Percentiles rank a stretch among this genome's conserved stretches.
Evolutionary conservation across 2,888 invertebrate species (phyloP).

Genomic region (Xylota segnis): DNA sequence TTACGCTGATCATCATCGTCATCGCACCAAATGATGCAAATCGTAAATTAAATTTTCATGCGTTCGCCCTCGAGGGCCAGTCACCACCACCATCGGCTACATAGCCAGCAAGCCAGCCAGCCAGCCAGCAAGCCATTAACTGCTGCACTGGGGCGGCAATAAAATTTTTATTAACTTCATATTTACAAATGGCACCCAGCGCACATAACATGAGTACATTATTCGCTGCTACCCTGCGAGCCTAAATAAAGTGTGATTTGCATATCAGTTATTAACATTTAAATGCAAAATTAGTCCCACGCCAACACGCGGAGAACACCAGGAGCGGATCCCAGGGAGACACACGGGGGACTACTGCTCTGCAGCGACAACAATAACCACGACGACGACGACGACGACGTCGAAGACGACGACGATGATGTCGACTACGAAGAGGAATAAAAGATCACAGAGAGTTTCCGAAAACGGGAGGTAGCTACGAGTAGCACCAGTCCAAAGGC

Average conservation of each 20-base stretch:
- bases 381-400: slow-evolving; percentile 29
- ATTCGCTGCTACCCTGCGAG: slow-evolving; percentile 63
- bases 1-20: slow-evolving; percentile 60
- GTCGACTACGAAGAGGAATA: slow-evolving; percentile 23
- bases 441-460: slow-evolving; percentile 73
- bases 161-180: slow-evolving; percentile 75
- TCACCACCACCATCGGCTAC: slow-evolving; percentile 4
- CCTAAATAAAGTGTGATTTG: slow-evolving; percentile 74
- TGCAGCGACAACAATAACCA: slow-evolving; percentile 67
- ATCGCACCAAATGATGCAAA: slow-evolving; percentile 71
- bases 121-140: slow-evolving; percentile 51
- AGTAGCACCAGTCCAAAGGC: slow-evolving; percentile 53
- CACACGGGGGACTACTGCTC: slow-evolving; percentile 13
- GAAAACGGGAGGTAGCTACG: slow-evolving; percentile 68
- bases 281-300: slow-evolving; percentile 77
- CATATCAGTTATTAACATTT: slow-evolving; percentile 77
- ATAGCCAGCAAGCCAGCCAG: background rate
- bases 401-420: slow-evolving; percentile 1
- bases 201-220: slow-evolving; percentile 75
- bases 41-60: slow-evolving; percentile 72
- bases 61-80: slow-evolving; percentile 46
- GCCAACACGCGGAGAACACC: slow-evolving; percentile 65
- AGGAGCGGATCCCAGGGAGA: slow-evolving; percentile 67
- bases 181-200: slow-evolving; percentile 74
- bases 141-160: slow-evolving; percentile 71